These are phyloP conservation scores for Peromyscus polionotus DNA, from an alignment of 2,113 vertebrate genomes.

Conservation along the genomic window DNA sequence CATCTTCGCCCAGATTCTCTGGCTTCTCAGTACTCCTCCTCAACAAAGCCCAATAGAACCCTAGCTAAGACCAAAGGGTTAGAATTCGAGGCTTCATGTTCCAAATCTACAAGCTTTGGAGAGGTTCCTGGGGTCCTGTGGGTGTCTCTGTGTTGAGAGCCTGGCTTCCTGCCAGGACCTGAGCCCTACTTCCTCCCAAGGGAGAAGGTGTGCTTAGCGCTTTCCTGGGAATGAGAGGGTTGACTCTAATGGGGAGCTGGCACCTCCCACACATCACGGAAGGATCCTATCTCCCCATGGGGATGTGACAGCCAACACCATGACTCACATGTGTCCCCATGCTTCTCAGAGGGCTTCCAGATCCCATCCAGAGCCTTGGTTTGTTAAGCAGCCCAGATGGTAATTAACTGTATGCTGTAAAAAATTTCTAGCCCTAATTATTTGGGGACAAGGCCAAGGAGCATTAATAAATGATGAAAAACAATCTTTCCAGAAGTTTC, in stretches of 20 bases:
- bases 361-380: slow-evolving; percentile 30
- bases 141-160: not conserved
- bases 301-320: not conserved
- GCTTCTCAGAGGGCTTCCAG: not conserved
- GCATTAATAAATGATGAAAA: slow-evolving; percentile 76
- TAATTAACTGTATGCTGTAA: slow-evolving; percentile 78
- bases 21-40: not conserved
- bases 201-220: not conserved
- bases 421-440: slow-evolving; percentile 72
- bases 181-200: not conserved
- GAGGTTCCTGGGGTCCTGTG: not conserved
- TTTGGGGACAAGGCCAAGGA: slow-evolving; percentile 50
- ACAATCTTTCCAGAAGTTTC: slow-evolving; percentile 58
- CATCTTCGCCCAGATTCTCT: not conserved
- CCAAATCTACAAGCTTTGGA: not conserved
- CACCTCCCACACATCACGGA: not conserved
- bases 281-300: not conserved
- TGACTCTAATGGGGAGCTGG: not conserved
- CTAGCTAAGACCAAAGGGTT: not conserved
- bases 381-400: slow-evolving; percentile 56
- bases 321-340: not conserved
- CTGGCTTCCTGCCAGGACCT: not conserved
- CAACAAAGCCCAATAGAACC: not conserved
- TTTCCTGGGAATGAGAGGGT: not conserved
- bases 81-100: not conserved